These are phyloP conservation scores for Erythrocebus patas DNA, from an alignment of 2,113 vertebrate species.

Conservation along the genomic window DNA sequence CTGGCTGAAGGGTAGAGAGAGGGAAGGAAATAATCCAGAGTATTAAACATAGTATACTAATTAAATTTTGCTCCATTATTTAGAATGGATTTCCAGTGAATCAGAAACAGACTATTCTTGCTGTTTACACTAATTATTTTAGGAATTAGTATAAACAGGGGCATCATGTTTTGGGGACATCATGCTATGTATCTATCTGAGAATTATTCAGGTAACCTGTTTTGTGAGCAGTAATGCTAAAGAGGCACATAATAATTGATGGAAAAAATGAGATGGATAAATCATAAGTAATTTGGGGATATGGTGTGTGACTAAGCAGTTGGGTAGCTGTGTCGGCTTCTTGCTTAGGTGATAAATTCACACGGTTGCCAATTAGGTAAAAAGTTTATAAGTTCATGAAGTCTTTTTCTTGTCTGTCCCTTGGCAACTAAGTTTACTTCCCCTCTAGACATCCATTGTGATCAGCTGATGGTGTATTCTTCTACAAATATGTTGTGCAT, in stretches of 20 bases:
- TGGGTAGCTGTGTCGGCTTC: neutral
- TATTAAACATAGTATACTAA: neutral
- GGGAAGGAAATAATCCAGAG: neutral
- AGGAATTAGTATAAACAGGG: neutral
- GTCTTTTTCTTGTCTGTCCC: neutral
- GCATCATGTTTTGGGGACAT: neutral
- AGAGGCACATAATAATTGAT: neutral
- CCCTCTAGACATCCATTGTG: neutral
- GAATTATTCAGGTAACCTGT: neutral
- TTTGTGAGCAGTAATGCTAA: neutral
- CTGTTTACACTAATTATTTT: neutral
- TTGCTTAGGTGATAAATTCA: neutral
- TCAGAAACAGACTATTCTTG: neutral
- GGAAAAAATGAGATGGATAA: neutral
- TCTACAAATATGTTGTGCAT: neutral
- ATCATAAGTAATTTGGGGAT: neutral
- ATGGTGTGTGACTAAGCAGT: neutral
- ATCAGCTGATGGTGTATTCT: neutral
- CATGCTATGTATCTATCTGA: neutral
- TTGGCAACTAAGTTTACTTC: neutral
- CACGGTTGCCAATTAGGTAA: neutral
- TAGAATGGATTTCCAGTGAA: neutral
- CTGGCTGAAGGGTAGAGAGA: neutral
- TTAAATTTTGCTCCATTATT: conserved; percentile 5
- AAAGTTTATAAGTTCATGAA: neutral